phyloP scores from a whole-genome alignment of 2,888 invertebrate species.

The Globia sparganii region DNA sequence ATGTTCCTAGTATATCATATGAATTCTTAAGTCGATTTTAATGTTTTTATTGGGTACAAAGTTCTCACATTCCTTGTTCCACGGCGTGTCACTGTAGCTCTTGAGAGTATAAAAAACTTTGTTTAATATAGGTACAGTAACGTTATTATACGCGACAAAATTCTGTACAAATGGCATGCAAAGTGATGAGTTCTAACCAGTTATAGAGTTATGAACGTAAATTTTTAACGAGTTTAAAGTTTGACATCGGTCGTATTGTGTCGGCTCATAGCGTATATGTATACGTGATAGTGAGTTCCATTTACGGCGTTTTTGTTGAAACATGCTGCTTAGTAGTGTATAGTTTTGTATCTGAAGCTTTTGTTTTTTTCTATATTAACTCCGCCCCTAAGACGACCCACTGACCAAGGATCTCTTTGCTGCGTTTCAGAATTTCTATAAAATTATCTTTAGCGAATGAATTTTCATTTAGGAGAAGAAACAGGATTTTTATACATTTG shows the following conservation, averaged over 20 bases:
- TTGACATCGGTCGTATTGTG: constrained; percentile 71
- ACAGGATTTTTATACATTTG: neutral
- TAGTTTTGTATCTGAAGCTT: constrained; percentile 16
- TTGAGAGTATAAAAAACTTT: constrained; percentile 54
- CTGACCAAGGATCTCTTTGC: no score
- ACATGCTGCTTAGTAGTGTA: constrained; percentile 17
- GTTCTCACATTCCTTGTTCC: constrained; percentile 4
- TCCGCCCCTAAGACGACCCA: no score
- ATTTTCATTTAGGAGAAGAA: neutral
- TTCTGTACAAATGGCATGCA: constrained; percentile 66
- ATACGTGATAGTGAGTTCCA: constrained; percentile 65
- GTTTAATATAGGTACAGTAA: constrained; percentile 51
- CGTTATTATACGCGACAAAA: constrained; percentile 67
- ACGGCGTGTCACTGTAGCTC: constrained; percentile 15
- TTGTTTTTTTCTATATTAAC: constrained; percentile 17
- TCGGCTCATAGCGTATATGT: constrained; percentile 49
- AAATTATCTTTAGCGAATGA: neutral
- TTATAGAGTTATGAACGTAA: constrained; percentile 70
- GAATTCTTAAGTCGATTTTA: constrained; percentile 19
- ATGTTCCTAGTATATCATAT: constrained; percentile 5
- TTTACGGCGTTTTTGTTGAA: constrained; percentile 56
- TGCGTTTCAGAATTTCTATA: neutral
- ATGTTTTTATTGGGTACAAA: constrained; percentile 18
- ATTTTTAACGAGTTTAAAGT: constrained; percentile 79
- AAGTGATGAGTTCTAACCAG: constrained; percentile 73